A percentile compares a stretch with the other conserved stretches of the same genome.
Conservation (phyloP, 2,888 invertebrate species). For the Caradrina kadenii region DNA sequence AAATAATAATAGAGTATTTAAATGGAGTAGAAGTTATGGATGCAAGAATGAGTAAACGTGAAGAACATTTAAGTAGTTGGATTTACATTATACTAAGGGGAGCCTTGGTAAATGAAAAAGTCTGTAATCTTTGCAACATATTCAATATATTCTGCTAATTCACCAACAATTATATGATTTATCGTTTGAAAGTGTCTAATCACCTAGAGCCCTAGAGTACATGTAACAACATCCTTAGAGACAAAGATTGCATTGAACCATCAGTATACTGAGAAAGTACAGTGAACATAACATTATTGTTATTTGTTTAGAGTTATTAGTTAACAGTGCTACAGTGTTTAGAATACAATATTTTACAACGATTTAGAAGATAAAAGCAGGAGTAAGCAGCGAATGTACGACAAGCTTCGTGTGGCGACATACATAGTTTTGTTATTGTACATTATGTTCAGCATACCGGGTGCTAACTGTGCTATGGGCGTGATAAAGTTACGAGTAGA, state of each 20-base stretch:
- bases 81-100: constrained; percentile 70
- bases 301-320: constrained; percentile 80
- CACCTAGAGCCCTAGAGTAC: constrained; percentile 79
- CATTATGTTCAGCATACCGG: constrained; percentile 2
- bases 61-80: constrained; percentile 73
- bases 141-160: constrained; percentile 88
- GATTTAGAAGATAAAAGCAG: constrained; percentile 83
- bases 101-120: constrained; percentile 85
- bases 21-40: constrained; percentile 78
- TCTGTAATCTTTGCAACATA: constrained; percentile 86
- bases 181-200: constrained; percentile 72
- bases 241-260: constrained; percentile 90
- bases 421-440: not conserved
- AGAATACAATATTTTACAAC: constrained; percentile 84
- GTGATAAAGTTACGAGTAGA: constrained; percentile 26
- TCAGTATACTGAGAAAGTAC: constrained; percentile 83
- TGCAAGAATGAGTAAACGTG: constrained; percentile 80
- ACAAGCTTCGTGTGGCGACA: constrained; percentile 50
- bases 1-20: constrained; percentile 70
- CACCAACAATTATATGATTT: constrained; percentile 81
- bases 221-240: constrained; percentile 80
- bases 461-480: not conserved
- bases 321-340: constrained; percentile 86
- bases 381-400: constrained; percentile 83
- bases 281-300: constrained; percentile 84